These are phyloP conservation scores for Andrena chrysosceles DNA, from an alignment of 2,888 invertebrate species.

Conservation along the genomic window DNA sequence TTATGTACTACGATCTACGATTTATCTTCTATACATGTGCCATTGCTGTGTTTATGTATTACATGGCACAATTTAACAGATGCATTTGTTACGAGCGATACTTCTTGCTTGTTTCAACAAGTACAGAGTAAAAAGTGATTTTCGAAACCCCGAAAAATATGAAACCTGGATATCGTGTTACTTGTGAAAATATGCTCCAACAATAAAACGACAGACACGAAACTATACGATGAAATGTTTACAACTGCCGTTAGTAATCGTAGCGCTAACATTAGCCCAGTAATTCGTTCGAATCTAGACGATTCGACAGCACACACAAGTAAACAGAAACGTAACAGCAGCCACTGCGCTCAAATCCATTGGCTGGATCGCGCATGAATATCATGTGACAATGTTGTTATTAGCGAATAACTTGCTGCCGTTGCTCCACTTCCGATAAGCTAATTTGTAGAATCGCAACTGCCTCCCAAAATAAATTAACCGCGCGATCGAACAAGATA, in stretches of 20 bases:
- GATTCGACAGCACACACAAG: constrained; percentile 6
- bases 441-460: constrained; percentile 12
- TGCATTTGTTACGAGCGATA: too few species aligned
- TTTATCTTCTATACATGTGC: too few species aligned
- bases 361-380: constrained; percentile 25
- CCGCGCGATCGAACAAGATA: neutral
- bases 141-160: too few species aligned
- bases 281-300: constrained; percentile 42
- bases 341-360: constrained; percentile 14
- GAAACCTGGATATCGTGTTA: too few species aligned
- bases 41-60: too few species aligned
- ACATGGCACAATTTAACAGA: too few species aligned
- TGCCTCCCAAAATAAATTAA: neutral
- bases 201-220: neutral
- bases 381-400: constrained; percentile 18
- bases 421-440: constrained; percentile 10
- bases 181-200: neutral
- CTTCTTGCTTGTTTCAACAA: neutral
- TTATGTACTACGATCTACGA: too few species aligned
- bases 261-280: constrained; percentile 15
- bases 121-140: too few species aligned
- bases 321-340: constrained; percentile 33
- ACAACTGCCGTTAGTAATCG: constrained; percentile 14
- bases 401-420: constrained; percentile 21
- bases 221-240: neutral